Evolutionary conservation across 2,113 vertebrate species (phyloP), one percentile per base, ranked within the genome.

Genomic region (Pongo pygmaeus): DNA sequence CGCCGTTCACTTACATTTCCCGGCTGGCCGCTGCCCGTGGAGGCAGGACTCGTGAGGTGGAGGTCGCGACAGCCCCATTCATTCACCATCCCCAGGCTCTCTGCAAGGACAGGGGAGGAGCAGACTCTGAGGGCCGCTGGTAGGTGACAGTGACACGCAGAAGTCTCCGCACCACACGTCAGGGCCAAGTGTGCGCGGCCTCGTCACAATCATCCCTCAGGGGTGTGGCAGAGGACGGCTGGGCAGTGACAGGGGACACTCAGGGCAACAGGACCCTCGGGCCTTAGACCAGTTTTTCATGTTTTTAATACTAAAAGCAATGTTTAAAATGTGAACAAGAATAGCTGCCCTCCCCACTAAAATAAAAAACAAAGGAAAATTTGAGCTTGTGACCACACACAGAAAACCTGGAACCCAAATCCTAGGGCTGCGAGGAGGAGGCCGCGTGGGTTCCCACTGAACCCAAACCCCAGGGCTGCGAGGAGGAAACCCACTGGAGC

Each of bases 11-110:
- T 98, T 99, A 99, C 99, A 89, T 98, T 99, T 98, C 98, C 99
- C 67, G 98, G 97, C 96, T 99, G 99, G 97, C 99, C 98, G 22
- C 99, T 99, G 98, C 98, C 98, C 98, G 98, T 98, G 72, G 92
- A 52, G 89, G 98, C 91, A 94, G 97, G 98, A 97, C 87, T 98
- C 97, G 98, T 90, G 93, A 98, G 98, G 97, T 97, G 98, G 30
- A 98, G 98, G 97, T 98, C 99, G 0, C 85, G 97, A 98, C 98
- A 98, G 98, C 98, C 98, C 99, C 99, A 99, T 97, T 99, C 99
- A 48, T 92, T 98, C 96, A 94, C 90, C 80, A 96, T 85, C 72
- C 98, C 98, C 8, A 99, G 96, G 98, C 99, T 98, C 98, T 99
- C 99, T 96, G 98, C 25, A 67, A 98, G 98, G 98, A 99, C 99